These are phyloP conservation scores for Scaptodrosophila latifasciaeformis DNA, from an alignment of 2,888 invertebrate species.

Conservation along the genomic window DNA sequence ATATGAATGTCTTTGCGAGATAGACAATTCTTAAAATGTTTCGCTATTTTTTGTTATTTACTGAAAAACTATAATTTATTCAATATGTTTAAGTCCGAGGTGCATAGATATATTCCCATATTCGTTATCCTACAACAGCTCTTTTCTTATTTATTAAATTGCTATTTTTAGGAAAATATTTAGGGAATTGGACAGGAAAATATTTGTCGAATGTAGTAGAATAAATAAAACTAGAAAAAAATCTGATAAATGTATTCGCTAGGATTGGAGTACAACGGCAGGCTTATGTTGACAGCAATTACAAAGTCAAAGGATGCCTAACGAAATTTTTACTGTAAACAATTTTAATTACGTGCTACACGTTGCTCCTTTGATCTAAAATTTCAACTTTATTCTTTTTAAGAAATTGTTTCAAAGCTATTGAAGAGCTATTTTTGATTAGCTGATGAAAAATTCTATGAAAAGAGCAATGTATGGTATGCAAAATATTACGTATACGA, in stretches of 20 bases:
- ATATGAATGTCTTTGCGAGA: too few species aligned
- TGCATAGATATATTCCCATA: not conserved
- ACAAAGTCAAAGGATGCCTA: conserved; percentile 60
- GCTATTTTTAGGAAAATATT: too few species aligned
- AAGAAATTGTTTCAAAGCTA: too few species aligned
- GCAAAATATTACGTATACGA: conserved; percentile 52
- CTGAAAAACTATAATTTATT: too few species aligned
- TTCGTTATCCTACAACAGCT: too few species aligned
- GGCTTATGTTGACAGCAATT: conserved; percentile 59
- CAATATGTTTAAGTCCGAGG: conserved; percentile 6
- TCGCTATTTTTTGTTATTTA: too few species aligned
- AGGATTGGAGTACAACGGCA: not conserved
- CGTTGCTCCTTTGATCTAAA: too few species aligned
- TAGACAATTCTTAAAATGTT: too few species aligned
- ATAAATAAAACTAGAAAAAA: conserved; percentile 4
- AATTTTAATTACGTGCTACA: conserved; percentile 56
- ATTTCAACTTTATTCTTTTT: too few species aligned
- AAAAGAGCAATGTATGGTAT: conserved; percentile 5
- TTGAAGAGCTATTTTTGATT: conserved; percentile 35
- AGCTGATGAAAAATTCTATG: conserved; percentile 4
- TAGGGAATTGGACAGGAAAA: conserved; percentile 34
- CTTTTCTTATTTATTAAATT: too few species aligned
- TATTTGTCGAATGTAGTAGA: conserved; percentile 61
- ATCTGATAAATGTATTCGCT: too few species aligned
- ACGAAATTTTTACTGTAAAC: conserved; percentile 47